These are phyloP conservation scores for Vimba vimba DNA, from an alignment of 2,113 vertebrate species.

Conservation along the genomic window DNA sequence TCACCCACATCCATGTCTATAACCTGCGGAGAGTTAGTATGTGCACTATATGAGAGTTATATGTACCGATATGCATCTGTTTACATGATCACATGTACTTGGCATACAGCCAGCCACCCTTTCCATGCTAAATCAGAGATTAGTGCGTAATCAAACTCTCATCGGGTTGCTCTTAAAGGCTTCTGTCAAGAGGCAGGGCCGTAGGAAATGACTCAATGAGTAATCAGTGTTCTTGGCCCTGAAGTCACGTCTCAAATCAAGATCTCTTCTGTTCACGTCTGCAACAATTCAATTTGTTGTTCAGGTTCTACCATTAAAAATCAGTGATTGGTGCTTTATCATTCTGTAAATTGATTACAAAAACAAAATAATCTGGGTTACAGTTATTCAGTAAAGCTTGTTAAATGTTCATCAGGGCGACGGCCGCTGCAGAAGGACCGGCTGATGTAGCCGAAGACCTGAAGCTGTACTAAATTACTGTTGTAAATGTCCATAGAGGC, in stretches of 20 bases:
- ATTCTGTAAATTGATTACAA: constrained; percentile 71
- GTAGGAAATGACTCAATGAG: constrained; percentile 38
- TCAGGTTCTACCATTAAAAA: constrained; percentile 53
- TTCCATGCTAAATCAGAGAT: constrained; percentile 27
- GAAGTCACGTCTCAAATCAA: constrained; percentile 35
- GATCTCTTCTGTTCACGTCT: neutral
- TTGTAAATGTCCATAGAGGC: constrained; percentile 9
- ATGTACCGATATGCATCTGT: constrained; percentile 9
- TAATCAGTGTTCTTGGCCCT: constrained; percentile 52
- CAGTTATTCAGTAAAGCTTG: constrained; percentile 44
- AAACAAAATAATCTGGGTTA: constrained; percentile 58
- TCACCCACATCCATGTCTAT: neutral
- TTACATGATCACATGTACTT: constrained; percentile 20
- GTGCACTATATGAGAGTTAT: neutral
- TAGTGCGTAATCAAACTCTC: constrained; percentile 23
- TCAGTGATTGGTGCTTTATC: constrained; percentile 67
- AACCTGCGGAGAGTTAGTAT: neutral
- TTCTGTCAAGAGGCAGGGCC: constrained; percentile 11
- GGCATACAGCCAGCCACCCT: neutral
- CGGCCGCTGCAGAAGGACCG: constrained; percentile 42
- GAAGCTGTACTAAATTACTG: constrained; percentile 56
- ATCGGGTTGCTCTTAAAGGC: constrained; percentile 11
- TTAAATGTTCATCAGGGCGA: constrained; percentile 63
- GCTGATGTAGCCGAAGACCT: constrained; percentile 52
- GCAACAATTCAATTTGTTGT: neutral